phyloP scores from a whole-genome alignment of 2,888 invertebrate genomes.

The Drosophila acutilabella region DNA sequence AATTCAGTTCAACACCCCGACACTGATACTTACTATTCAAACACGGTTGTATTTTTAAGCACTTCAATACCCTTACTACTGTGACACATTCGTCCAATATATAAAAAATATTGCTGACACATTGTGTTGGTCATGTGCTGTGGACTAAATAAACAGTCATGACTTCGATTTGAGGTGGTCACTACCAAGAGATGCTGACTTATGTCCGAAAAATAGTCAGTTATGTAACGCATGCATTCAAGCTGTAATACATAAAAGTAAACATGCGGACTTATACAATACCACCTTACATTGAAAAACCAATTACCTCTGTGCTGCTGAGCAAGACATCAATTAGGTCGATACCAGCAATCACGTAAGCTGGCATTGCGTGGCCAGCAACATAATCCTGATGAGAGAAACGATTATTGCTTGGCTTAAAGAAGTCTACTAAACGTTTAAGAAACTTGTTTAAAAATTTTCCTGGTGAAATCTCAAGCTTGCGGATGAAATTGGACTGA shows the following conservation, averaged over 20 bases:
- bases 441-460: constrained; percentile 87
- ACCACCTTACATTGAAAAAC: too few species aligned
- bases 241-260: constrained; percentile 83
- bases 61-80: constrained; percentile 89
- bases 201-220: constrained; percentile 93
- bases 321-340: constrained; percentile 84
- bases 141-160: constrained; percentile 95
- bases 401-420: constrained; percentile 93
- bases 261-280: background rate
- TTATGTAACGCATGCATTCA: constrained; percentile 90
- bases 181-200: constrained; percentile 91
- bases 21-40: constrained; percentile 88
- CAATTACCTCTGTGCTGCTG: constrained; percentile 76
- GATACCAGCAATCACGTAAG: constrained; percentile 83
- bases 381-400: constrained; percentile 94
- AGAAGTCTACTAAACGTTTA: constrained; percentile 92
- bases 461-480: constrained; percentile 89
- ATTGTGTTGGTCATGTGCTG: constrained; percentile 94
- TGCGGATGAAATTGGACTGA: constrained; percentile 86
- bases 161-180: constrained; percentile 90
- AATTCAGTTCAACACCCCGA: background rate
- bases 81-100: constrained; percentile 94
- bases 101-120: constrained; percentile 97
- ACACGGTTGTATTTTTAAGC: constrained; percentile 90
- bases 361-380: constrained; percentile 80